Conservation (phyloP, 2,113 vertebrate species). For the Bettongia penicillata region DNA sequence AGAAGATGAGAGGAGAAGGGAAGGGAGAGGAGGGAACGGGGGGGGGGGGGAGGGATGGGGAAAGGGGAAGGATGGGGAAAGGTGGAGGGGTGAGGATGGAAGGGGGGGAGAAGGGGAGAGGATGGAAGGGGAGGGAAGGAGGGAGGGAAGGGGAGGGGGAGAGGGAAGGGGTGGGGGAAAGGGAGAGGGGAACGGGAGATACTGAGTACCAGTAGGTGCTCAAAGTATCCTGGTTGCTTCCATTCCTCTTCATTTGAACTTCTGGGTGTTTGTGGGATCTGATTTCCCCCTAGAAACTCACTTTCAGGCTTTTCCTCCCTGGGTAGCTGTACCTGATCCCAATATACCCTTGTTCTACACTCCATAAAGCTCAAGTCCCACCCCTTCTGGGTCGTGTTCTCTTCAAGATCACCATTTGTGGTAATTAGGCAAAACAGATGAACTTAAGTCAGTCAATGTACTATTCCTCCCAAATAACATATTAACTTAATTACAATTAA, state of each 20-base stretch:
- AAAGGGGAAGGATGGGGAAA: too few species aligned
- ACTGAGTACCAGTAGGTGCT: too few species aligned
- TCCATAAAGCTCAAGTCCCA: not conserved
- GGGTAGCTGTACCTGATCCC: not conserved
- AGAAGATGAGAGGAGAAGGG: too few species aligned
- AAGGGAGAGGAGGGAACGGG: too few species aligned
- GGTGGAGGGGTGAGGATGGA: too few species aligned
- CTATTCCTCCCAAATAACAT: not conserved
- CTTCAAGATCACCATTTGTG: not conserved
- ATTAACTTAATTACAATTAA: not conserved
- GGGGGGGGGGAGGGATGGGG: too few species aligned
- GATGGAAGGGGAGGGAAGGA: too few species aligned
- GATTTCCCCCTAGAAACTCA: not conserved
- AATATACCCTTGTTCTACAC: not conserved
- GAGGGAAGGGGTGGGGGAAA: too few species aligned
- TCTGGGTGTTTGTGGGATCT: not conserved
- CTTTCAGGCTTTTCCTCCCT: not conserved
- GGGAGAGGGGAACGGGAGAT: not conserved
- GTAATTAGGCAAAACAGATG: not conserved
- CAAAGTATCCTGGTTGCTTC: not conserved
- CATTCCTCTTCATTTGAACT: not conserved
- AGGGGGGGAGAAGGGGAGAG: too few species aligned
- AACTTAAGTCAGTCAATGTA: not conserved
- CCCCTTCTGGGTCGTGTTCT: not conserved
- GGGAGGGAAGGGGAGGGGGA: too few species aligned